Percentiles rank a stretch among this genome's conserved stretches.
phyloP scores from a whole-genome alignment of 2,113 vertebrate species.

The Seriola aureovittata region DNA sequence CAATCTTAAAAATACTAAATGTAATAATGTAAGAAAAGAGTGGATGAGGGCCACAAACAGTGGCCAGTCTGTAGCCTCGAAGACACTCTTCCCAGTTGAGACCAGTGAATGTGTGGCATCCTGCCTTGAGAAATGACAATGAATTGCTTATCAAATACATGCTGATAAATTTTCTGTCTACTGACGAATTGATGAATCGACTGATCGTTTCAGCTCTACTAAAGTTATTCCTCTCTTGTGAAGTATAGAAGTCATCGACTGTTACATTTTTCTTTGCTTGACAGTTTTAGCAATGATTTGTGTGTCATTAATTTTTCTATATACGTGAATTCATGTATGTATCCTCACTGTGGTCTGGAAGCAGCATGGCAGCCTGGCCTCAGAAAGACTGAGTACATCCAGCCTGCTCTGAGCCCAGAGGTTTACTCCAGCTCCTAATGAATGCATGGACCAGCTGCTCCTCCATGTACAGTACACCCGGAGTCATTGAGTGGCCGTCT shows the following conservation, averaged over 20 bases:
- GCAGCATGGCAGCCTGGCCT: conserved; percentile 14
- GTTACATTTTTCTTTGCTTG: not conserved
- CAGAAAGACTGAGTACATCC: conserved; percentile 61
- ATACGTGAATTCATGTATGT: not conserved
- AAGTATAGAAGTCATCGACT: too few relatives aligned
- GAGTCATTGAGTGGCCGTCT: not conserved
- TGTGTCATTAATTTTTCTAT: conserved; percentile 7
- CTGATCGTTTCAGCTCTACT: not conserved
- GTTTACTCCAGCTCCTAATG: conserved; percentile 57
- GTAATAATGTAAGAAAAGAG: not conserved
- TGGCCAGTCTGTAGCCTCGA: too few relatives aligned
- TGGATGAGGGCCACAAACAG: too few relatives aligned
- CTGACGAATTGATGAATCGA: too few relatives aligned
- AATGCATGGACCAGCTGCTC: conserved; percentile 53
- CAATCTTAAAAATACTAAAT: not conserved
- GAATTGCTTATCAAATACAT: too few relatives aligned
- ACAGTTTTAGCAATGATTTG: not conserved
- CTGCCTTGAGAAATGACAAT: too few relatives aligned
- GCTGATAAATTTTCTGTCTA: too few relatives aligned
- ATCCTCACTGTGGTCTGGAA: conserved; percentile 38
- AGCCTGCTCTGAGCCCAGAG: conserved; percentile 40
- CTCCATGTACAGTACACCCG: not conserved
- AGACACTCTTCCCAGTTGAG: not conserved
- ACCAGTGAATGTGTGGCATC: not conserved
- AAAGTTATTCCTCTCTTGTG: not conserved